Base-by-base conservation (phyloP, 2,113 vertebrate species). In the Turnix velox region DNA sequence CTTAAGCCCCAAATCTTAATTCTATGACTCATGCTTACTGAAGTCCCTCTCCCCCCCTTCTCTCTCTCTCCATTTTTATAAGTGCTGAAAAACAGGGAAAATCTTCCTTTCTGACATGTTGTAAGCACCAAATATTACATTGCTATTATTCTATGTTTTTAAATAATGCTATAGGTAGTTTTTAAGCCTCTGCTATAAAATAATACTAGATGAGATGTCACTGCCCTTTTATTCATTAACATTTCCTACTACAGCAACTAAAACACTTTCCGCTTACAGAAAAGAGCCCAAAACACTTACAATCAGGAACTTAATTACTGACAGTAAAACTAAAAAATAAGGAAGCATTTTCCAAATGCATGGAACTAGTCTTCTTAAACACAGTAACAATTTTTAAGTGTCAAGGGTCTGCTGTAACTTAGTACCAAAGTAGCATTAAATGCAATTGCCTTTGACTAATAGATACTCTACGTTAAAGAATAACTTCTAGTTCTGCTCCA, bases 381-480 rank as follows among this genome's bases (percentile, higher is more conserved):
- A 84, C 0, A 4, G 78, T 92, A 92, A 87, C 46, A 86, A 63
- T 31, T 80, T 45, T 0, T 11, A 80, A 74, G 59, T 84, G 80
- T 76, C 91, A 84, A 82, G 52, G n/a, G 33, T 27, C 72, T 93
- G 28, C n/a, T 77, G 8, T 55, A 93, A 84, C 67, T 90, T 78
- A 57, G 68, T 55, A 90, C 75, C 83, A 78, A 84, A 93, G 90
- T 43, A 72, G 22, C 37, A 57, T 92, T 90, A 72, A 68, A 49
- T 1, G 16, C 67, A 91, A 91, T 76, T 90, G 40, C 57, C 88
- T 89, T 84, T 87, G 61, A 87, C 61, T 92, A 93, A 91, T 42
- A 65, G 61, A 18, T 58, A 54, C 52, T 84, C 93, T 87, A 90
- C 67, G 73, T 67, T 84, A 86, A 92, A 92, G 55, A 73, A 59